These are phyloP conservation scores for Atethmia centrago DNA, from an alignment of 2,888 invertebrate species.

Conservation along the genomic window DNA sequence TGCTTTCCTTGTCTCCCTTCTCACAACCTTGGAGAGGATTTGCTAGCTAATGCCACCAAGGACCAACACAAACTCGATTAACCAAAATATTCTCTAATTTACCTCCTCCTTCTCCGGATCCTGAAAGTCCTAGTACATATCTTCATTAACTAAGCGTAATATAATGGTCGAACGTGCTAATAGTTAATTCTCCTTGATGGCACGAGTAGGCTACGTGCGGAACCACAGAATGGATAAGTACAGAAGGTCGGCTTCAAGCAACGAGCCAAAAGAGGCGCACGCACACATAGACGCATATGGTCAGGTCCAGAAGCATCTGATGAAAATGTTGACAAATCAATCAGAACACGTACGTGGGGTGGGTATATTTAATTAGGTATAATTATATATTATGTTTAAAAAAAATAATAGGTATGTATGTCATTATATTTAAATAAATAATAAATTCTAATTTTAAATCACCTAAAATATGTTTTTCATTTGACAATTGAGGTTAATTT, in stretches of 20 bases:
- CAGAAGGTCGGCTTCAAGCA: not conserved
- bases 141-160: conserved; percentile 49
- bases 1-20: conserved; percentile 24
- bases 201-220: conserved; percentile 30
- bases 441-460: not conserved
- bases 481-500: not conserved
- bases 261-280: not conserved
- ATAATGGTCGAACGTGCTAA: conserved; percentile 48
- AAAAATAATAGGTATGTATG: too few relatives aligned
- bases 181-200: conserved; percentile 38
- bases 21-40: conserved; percentile 12
- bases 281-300: not conserved
- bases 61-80: conserved; percentile 34
- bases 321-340: not conserved
- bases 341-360: not conserved
- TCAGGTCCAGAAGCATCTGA: not conserved
- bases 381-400: too few relatives aligned
- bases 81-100: conserved; percentile 47
- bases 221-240: not conserved
- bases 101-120: conserved; percentile 30
- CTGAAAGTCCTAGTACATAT: conserved; percentile 34
- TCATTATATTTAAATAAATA: too few relatives aligned
- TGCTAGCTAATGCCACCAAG: conserved; percentile 1
- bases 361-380: too few relatives aligned
- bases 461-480: not conserved